phyloP scores from a whole-genome alignment of 2,113 vertebrate genomes.

The Callospermophilus lateralis region DNA sequence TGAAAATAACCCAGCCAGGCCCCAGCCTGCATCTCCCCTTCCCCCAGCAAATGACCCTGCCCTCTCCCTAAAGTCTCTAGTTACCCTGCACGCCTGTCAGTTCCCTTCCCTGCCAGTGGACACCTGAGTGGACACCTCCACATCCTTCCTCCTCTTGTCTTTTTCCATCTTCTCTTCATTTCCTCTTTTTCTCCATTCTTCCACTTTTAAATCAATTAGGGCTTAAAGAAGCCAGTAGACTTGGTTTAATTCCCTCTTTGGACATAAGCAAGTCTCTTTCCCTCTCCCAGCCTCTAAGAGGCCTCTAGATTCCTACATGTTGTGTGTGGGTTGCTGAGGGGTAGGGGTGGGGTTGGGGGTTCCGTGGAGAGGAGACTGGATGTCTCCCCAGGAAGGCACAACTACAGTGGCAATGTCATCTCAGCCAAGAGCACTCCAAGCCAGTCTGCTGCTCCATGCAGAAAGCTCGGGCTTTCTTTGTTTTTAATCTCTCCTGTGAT shows the following conservation, averaged over 20 bases:
- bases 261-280: neutral
- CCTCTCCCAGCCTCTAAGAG: neutral
- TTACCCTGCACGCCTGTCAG: neutral
- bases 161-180: neutral
- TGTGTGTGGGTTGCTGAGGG: neutral
- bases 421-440: neutral
- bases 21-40: slow-evolving; percentile 66
- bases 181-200: neutral
- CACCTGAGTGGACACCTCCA: neutral
- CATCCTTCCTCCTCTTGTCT: neutral
- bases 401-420: neutral
- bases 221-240: neutral
- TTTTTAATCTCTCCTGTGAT: slow-evolving; percentile 25
- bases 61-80: neutral
- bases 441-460: neutral
- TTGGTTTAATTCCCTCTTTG: slow-evolving; percentile 25
- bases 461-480: slow-evolving; percentile 40
- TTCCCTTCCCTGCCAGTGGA: neutral
- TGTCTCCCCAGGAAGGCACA: neutral
- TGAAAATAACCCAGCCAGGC: slow-evolving; percentile 80
- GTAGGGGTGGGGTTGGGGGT: neutral
- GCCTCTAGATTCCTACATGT: neutral
- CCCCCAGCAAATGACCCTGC: neutral
- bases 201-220: slow-evolving; percentile 30
- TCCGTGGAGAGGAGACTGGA: neutral